Conservation (phyloP, 2,888 invertebrate genomes). For the Adelphocoris suturalis region DNA sequence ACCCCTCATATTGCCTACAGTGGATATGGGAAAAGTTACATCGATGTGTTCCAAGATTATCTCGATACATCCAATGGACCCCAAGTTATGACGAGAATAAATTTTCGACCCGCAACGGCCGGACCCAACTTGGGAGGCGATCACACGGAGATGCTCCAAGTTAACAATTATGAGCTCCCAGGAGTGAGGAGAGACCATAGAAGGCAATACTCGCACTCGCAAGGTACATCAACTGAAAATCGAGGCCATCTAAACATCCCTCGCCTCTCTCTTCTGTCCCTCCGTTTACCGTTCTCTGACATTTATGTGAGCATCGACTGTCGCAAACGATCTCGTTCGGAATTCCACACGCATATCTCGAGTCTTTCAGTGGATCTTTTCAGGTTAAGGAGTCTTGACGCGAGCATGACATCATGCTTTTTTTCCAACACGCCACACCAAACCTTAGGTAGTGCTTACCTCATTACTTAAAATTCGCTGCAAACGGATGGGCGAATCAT, state of each 20-base stretch:
- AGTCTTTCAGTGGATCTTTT: background rate
- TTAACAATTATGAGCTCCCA: background rate
- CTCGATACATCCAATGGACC: background rate
- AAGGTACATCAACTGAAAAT: slow-evolving; percentile 26
- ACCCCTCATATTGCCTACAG: too few species aligned
- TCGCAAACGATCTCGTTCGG: slow-evolving; percentile 8
- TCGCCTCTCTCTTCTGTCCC: slow-evolving; percentile 37
- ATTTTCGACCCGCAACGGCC: background rate
- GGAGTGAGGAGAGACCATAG: background rate
- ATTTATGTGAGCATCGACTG: slow-evolving; percentile 32
- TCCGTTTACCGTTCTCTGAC: slow-evolving; percentile 7
- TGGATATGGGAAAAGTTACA: too few species aligned
- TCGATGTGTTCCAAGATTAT: background rate
- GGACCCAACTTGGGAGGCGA: background rate
- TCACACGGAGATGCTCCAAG: background rate
- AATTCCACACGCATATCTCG: slow-evolving; percentile 32
- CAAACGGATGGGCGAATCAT: too few species aligned
- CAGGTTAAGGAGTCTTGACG: background rate
- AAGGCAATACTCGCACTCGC: background rate
- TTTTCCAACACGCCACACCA: too few species aligned
- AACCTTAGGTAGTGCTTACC: too few species aligned
- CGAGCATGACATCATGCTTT: too few species aligned
- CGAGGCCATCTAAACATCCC: slow-evolving; percentile 29
- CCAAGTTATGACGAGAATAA: background rate
- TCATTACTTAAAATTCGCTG: too few species aligned